Evolutionary conservation across 1,140 invertebrate species (phyloP).

Genomic region (Microplitis mediator): DNA sequence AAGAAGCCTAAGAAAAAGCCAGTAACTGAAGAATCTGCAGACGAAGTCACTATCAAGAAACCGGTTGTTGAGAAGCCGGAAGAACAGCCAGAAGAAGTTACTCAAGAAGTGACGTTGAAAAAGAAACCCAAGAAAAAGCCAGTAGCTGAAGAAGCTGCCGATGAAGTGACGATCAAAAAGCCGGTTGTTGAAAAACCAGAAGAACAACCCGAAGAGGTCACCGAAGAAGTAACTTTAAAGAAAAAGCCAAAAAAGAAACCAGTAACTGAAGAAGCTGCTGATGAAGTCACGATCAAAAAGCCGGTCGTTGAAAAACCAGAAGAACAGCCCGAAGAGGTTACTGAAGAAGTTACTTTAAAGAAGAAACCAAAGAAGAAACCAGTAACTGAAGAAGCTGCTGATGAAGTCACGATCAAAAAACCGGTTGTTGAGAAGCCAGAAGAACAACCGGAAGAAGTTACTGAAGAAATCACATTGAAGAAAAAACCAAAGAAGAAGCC

Average conservation of each 20-base stretch:
- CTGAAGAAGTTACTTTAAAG: slow-evolving; percentile 48
- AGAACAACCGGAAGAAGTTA: slow-evolving; percentile 49
- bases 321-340: slow-evolving; percentile 25
- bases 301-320: slow-evolving; percentile 29
- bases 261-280: slow-evolving; percentile 29
- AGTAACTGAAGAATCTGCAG: slow-evolving; percentile 24
- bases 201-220: slow-evolving; percentile 42
- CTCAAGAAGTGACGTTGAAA: slow-evolving; percentile 45
- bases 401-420: slow-evolving; percentile 36
- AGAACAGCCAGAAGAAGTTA: slow-evolving; percentile 43
- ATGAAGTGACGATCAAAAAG: slow-evolving; percentile 61
- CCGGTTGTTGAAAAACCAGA: slow-evolving; percentile 47
- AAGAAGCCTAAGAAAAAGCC: slow-evolving; percentile 44
- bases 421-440: slow-evolving; percentile 32
- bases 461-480: slow-evolving; percentile 56
- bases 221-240: slow-evolving; percentile 56
- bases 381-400: slow-evolving; percentile 46
- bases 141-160: slow-evolving; percentile 52
- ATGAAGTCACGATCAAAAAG: slow-evolving; percentile 40
- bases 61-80: slow-evolving; percentile 28
- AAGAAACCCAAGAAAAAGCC: slow-evolving; percentile 52
- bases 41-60: slow-evolving; percentile 39
- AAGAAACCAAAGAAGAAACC: slow-evolving; percentile 51
- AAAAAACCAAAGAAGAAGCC: slow-evolving; percentile 47
- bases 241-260: slow-evolving; percentile 47